phyloP scores from a whole-genome alignment of 2,888 invertebrate species.

The Cacoxenus indagator region DNA sequence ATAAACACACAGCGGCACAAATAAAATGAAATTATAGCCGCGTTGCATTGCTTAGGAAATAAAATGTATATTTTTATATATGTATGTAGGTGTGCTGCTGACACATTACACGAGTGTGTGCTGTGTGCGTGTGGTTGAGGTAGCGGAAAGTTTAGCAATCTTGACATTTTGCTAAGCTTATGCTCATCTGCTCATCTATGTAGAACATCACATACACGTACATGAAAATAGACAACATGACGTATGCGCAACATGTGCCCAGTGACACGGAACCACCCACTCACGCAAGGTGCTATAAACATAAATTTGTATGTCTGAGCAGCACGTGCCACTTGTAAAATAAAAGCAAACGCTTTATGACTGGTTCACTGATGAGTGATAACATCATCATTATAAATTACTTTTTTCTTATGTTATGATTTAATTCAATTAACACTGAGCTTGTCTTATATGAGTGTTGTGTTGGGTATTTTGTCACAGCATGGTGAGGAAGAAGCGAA shows the following conservation, averaged over 20 bases:
- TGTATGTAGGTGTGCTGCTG: too few species aligned
- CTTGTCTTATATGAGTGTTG: neutral
- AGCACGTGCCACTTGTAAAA: conserved; percentile 7
- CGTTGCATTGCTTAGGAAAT: too few species aligned
- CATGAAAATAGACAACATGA: neutral
- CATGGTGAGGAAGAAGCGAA: too few species aligned
- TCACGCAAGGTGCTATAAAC: neutral
- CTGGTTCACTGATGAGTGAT: neutral
- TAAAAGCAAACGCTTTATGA: neutral
- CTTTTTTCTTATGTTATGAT: neutral
- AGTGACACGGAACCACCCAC: neutral
- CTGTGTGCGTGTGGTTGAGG: too few species aligned
- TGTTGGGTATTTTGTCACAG: neutral
- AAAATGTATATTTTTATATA: too few species aligned
- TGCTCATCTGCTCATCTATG: neutral
- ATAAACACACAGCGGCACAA: too few species aligned
- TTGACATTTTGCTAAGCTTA: conserved; percentile 2
- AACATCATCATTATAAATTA: neutral
- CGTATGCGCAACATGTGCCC: conserved; percentile 5
- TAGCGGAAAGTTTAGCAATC: neutral
- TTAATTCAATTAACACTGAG: conserved; percentile 8
- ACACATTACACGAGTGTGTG: too few species aligned
- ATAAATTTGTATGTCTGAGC: neutral
- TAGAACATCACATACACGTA: neutral
- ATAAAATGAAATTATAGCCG: too few species aligned